A percentile compares a stretch with the other conserved stretches of the same genome.
Evolutionary conservation across 2,113 vertebrate genomes (phyloP).

Genomic region (Tachysurus fulvidraco): DNA sequence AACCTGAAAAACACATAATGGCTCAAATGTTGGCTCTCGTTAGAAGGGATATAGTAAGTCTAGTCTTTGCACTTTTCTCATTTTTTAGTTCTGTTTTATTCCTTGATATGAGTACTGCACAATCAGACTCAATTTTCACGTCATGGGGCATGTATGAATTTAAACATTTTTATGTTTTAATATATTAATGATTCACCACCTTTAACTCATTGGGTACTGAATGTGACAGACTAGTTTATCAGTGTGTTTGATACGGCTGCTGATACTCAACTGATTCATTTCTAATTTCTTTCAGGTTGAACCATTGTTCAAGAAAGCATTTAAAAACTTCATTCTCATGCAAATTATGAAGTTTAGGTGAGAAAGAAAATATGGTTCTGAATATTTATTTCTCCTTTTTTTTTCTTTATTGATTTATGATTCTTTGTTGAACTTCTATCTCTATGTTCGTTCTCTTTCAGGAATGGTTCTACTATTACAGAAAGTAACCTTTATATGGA

Average conservation of each 20-base stretch:
- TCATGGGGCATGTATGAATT: background rate
- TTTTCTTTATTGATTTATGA: background rate
- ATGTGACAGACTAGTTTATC: background rate
- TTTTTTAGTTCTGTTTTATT: background rate
- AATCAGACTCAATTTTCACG: background rate
- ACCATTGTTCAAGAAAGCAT: background rate
- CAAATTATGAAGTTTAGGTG: background rate
- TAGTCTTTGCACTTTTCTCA: background rate
- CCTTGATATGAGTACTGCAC: background rate
- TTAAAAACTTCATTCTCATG: background rate
- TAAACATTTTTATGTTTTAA: background rate
- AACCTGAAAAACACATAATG: background rate
- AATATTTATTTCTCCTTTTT: background rate
- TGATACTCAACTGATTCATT: background rate
- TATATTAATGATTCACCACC: background rate
- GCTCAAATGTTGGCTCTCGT: no score
- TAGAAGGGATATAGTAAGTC: background rate
- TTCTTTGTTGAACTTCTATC: background rate
- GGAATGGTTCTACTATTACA: background rate
- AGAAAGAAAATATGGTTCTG: background rate
- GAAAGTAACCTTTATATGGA: background rate
- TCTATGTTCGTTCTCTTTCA: background rate
- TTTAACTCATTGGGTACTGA: background rate
- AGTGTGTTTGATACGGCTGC: background rate
- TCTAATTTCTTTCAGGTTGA: background rate